phyloP scores from a whole-genome alignment of 2,888 invertebrate species.

The Scrobipalpa costella region DNA sequence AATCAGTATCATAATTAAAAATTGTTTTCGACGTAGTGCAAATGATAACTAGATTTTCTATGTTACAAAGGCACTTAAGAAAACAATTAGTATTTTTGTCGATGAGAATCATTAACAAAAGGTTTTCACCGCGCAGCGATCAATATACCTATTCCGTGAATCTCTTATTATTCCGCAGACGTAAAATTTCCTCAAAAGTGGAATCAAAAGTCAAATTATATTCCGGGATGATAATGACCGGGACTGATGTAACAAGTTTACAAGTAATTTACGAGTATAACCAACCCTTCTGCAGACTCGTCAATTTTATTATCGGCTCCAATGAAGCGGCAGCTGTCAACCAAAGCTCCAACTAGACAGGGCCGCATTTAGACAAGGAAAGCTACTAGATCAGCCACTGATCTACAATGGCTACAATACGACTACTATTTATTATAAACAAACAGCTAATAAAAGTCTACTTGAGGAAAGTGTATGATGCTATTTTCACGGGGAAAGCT shows the following conservation, averaged over 20 bases:
- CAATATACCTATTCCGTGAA: not conserved
- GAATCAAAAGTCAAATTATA: slow-evolving; percentile 11
- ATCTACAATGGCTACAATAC: too few species aligned
- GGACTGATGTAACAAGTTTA: slow-evolving; percentile 15
- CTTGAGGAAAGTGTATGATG: too few species aligned
- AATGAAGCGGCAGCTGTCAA: slow-evolving; percentile 27
- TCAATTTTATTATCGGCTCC: slow-evolving; percentile 29
- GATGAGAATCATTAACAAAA: too few species aligned
- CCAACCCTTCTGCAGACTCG: slow-evolving; percentile 17
- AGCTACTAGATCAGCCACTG: not conserved
- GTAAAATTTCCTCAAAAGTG: not conserved
- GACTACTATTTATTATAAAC: not conserved
- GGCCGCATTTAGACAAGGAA: not conserved
- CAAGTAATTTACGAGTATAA: slow-evolving; percentile 3
- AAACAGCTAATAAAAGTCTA: not conserved
- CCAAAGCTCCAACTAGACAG: not conserved
- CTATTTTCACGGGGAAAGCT: too few species aligned
- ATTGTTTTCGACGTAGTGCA: too few species aligned
- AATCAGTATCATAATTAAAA: too few species aligned
- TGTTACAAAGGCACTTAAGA: too few species aligned
- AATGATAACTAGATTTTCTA: too few species aligned
- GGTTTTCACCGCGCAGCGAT: not conserved
- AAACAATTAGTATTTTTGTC: too few species aligned
- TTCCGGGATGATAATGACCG: slow-evolving; percentile 7
- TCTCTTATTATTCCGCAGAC: not conserved